Conservation (phyloP, 2,113 vertebrate genomes). For the Pholis gunnellus region DNA sequence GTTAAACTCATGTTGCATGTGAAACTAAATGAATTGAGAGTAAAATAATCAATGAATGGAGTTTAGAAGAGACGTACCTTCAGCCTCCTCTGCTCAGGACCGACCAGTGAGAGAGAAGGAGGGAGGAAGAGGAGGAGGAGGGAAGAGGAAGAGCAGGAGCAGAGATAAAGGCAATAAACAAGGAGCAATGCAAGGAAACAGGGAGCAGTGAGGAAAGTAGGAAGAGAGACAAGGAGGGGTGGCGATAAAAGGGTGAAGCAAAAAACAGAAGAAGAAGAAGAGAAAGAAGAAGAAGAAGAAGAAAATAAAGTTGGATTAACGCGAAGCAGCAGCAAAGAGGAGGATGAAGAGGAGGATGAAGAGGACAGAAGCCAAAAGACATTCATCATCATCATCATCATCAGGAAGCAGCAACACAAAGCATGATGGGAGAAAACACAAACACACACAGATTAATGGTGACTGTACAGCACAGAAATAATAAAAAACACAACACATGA, state of each 20-base stretch:
- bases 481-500: no score
- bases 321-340: constrained; percentile 2
- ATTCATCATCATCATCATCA: constrained; percentile 74
- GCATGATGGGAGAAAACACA: constrained; percentile 79
- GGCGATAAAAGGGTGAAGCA: not conserved
- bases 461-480: constrained; percentile 16
- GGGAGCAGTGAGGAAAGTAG: constrained; percentile 45
- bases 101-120: constrained; percentile 57
- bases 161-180: not conserved
- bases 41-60: not conserved
- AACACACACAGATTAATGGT: constrained; percentile 70
- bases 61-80: constrained; percentile 84
- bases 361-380: constrained; percentile 84
- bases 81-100: constrained; percentile 90
- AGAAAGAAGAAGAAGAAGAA: not conserved
- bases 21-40: not conserved
- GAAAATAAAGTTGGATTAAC: constrained; percentile 26
- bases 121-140: constrained; percentile 45
- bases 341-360: constrained; percentile 78
- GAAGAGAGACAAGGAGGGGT: constrained; percentile 62
- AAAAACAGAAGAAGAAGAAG: not conserved
- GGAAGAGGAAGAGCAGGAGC: constrained; percentile 17
- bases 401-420: constrained; percentile 79
- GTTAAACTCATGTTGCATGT: not conserved
- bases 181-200: constrained; percentile 32